A percentile compares a stretch with the other conserved stretches of the same genome.
Evolutionary conservation across 2,113 vertebrate genomes (phyloP).

Genomic region (Mormyrus iriodes): DNA sequence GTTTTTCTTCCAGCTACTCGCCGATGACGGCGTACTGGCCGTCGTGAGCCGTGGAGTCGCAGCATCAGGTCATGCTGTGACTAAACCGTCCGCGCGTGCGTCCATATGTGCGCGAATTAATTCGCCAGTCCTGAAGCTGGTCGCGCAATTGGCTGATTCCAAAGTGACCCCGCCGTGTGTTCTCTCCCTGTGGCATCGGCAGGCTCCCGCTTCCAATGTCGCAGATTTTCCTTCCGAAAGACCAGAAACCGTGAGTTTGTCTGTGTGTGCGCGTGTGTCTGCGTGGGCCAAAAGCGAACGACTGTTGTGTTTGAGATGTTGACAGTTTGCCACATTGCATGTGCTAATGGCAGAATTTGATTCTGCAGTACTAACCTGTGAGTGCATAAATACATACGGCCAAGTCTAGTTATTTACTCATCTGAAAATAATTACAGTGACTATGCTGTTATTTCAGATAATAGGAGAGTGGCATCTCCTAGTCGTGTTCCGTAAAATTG

Average conservation of each 20-base stretch:
- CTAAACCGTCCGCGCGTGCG: conserved; percentile 14
- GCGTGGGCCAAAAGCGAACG: neutral
- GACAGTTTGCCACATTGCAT: neutral
- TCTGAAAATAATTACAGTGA: neutral
- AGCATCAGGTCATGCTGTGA: conserved; percentile 15
- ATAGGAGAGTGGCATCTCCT: neutral
- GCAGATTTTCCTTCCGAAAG: conserved; percentile 68
- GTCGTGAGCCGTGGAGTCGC: neutral
- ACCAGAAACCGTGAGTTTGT: conserved; percentile 55
- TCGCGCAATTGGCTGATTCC: conserved; percentile 25
- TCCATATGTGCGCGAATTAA: conserved; percentile 21
- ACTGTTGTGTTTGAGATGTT: neutral
- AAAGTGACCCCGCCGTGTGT: conserved; percentile 50
- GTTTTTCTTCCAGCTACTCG: neutral
- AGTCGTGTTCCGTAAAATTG: neutral
- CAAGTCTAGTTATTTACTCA: neutral
- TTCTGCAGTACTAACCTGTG: neutral
- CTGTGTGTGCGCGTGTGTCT: conserved; percentile 13
- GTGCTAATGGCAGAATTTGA: neutral
- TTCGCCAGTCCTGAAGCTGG: conserved; percentile 21
- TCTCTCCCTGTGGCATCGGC: conserved; percentile 60
- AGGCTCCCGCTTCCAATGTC: conserved; percentile 66
- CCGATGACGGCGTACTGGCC: neutral
- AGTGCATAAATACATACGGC: neutral
- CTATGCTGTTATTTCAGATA: neutral